Conservation (phyloP, 2,888 invertebrate species). For the Microctonus aethiopoides region DNA sequence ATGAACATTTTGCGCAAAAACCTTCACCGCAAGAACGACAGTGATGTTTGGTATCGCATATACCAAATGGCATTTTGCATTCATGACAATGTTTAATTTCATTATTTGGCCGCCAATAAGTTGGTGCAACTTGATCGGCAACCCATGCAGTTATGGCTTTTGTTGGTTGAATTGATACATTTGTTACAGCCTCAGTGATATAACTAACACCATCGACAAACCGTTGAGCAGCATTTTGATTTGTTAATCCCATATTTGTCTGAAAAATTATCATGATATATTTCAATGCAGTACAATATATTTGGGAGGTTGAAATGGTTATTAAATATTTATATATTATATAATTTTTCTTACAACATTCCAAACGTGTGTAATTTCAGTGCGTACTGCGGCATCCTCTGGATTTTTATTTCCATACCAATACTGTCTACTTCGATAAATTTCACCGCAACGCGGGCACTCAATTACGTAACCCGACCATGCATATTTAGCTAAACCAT, state of each 20-base stretch:
- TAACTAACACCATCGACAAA: conserved; percentile 75
- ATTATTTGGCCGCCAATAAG: conserved; percentile 83
- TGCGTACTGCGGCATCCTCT: conserved; percentile 74
- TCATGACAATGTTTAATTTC: conserved; percentile 77
- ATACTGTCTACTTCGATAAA: conserved; percentile 79
- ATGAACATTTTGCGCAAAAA: conserved; percentile 80
- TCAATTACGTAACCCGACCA: conserved; percentile 85
- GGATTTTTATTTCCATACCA: conserved; percentile 86
- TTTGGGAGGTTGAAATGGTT: neutral
- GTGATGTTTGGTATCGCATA: conserved; percentile 76
- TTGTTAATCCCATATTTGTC: conserved; percentile 51
- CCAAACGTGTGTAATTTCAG: conserved; percentile 72
- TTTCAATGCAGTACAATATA: no score
- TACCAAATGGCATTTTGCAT: conserved; percentile 73
- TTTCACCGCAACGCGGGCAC: conserved; percentile 80
- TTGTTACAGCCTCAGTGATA: conserved; percentile 73
- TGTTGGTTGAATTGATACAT: conserved; percentile 78
- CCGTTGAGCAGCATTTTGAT: conserved; percentile 74
- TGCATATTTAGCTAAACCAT: conserved; percentile 78
- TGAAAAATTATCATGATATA: conserved; percentile 36
- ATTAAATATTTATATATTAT: neutral
- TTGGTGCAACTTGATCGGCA: conserved; percentile 82
- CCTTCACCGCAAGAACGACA: conserved; percentile 84
- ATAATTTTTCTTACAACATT: conserved; percentile 62
- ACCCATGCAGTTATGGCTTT: conserved; percentile 78